phyloP scores from a whole-genome alignment of 2,113 vertebrate genomes.

The Candoia aspera region DNA sequence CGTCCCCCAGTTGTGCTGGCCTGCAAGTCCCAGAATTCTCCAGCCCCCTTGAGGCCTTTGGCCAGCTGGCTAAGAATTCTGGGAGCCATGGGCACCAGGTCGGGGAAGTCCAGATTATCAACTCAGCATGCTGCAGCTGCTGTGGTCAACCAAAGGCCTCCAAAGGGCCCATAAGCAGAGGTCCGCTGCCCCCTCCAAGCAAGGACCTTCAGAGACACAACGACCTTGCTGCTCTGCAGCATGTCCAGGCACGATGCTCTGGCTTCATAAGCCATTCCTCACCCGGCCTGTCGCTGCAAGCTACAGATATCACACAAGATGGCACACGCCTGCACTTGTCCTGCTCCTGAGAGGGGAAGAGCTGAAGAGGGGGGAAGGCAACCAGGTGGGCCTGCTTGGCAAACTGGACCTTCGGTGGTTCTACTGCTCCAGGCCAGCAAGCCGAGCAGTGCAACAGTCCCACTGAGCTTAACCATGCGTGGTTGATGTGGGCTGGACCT shows the following conservation, averaged over 20 bases:
- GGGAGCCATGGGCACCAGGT: not conserved
- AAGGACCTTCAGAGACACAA: not conserved
- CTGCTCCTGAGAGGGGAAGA: not conserved
- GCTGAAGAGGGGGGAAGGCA: not conserved
- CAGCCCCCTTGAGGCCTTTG: not conserved
- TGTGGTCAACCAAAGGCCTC: not conserved
- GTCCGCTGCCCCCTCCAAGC: not conserved
- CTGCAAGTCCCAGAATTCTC: not conserved
- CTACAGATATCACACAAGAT: not conserved
- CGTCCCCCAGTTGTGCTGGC: not conserved
- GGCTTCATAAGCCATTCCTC: not conserved
- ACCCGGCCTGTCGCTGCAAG: not conserved
- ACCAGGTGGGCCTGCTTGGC: not conserved
- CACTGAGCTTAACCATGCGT: fast-evolving
- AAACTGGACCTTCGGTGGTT: not conserved
- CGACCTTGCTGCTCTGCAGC: not conserved
- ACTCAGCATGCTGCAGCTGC: not conserved
- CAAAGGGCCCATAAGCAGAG: not conserved
- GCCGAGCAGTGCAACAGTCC: not conserved
- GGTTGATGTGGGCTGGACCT: not conserved
- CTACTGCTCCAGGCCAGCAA: not conserved
- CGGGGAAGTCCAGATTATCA: not conserved
- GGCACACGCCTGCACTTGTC: not conserved
- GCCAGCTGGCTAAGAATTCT: not conserved
- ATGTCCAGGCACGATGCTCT: slow-evolving; percentile 10